Evolutionary conservation across 2,888 invertebrate species (phyloP), one percentile per base, ranked within the genome.

Genomic region (Erebia epiphron): DNA sequence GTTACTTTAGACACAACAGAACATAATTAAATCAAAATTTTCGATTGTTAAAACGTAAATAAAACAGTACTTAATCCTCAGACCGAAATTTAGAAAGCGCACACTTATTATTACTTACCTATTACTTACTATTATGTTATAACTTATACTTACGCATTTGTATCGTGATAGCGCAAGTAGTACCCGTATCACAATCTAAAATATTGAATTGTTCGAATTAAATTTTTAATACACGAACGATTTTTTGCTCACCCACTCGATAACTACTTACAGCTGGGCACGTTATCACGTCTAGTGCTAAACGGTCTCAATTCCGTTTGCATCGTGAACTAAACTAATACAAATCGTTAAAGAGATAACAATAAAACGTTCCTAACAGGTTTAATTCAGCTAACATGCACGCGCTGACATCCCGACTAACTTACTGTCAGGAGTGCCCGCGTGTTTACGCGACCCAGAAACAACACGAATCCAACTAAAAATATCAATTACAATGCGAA

Each of bases 371-470:
- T 81, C 81, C 84, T 86, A 88, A 86, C 83, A 84, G 80, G 85
- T 82, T 80, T 83, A 80, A 84, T 84, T 79, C 89, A 85, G 79
- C 83, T 79, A 83, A 85, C 92, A 86, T 83, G 85, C 86, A 80
- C 86, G 87, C 86, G 83, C 89, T 89, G 89, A 87, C 87, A 88
- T 81, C 83, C 88, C 80, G 79, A 84, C 86, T 86, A 87, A 88
- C 88, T 86, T 86, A 86, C 89, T 84, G 86, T 83, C 88, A 87
- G 90, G 84, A 85, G 86, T 87, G 85, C 84, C 83, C 85, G 85
- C 80, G 83, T 91, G 92, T 93, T 92, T 92, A 92, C 90, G 83
- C 88, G 87, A 92, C 93, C 92, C 89, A 90, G 90, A 92, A 92
- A 88, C 90, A 83, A 86, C 83, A 86, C 82, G 89, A 86, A 84